Evolutionary conservation across 1,140 invertebrate species (phyloP).

Genomic region (Lepidurus apus): DNA sequence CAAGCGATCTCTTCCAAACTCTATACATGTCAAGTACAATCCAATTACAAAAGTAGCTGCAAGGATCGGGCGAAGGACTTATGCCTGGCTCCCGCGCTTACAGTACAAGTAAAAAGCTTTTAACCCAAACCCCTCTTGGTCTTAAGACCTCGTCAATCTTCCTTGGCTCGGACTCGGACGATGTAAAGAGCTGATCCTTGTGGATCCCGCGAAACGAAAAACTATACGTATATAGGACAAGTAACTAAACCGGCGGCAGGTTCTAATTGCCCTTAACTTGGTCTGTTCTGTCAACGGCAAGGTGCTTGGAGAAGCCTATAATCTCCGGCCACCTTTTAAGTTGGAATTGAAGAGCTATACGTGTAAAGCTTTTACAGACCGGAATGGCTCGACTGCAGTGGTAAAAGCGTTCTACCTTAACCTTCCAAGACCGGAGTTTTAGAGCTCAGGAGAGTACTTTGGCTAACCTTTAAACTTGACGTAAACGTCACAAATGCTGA

Average conservation of each 20-base stretch:
- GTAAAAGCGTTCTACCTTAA: neutral
- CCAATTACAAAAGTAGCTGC: constrained; percentile 15
- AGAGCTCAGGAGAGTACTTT: no score
- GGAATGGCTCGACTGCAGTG: neutral
- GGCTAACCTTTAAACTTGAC: no score
- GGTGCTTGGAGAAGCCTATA: neutral
- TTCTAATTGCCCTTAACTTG: constrained; percentile 5
- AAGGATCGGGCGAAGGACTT: neutral
- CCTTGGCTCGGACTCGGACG: neutral
- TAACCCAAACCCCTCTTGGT: neutral
- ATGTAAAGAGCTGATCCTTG: neutral
- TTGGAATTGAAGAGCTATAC: no score
- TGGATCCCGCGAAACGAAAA: neutral
- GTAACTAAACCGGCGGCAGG: neutral
- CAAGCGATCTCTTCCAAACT: constrained; percentile 6
- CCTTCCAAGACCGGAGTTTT: no score
- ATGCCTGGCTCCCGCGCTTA: no score
- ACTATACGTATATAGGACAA: neutral
- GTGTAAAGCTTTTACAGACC: neutral
- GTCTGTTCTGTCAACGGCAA: neutral
- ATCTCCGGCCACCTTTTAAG: neutral
- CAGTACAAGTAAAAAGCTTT: no score
- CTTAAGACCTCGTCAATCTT: neutral
- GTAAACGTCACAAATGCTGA: no score
- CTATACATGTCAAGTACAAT: constrained; percentile 19